A percentile compares a stretch with the other conserved stretches of the same genome.
Conservation (phyloP, 2,113 vertebrate species). For the Oreamnos americanus region DNA sequence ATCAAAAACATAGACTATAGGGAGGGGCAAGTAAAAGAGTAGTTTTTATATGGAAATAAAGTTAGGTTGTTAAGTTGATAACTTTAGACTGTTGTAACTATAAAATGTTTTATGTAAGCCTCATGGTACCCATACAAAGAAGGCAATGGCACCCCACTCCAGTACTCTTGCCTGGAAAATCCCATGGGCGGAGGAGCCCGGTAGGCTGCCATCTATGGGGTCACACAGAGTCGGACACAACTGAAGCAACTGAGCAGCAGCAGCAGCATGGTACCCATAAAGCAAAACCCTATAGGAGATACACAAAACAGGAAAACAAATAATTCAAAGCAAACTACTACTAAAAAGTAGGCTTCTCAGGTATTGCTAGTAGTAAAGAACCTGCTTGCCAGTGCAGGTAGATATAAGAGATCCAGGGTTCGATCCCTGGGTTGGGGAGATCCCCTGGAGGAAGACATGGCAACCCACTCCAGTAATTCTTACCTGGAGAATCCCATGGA, state of each 20-base stretch:
- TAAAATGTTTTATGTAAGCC: neutral
- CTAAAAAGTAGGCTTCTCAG: neutral
- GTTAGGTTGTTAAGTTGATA: neutral
- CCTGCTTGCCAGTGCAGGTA: neutral
- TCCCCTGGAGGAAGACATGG: neutral
- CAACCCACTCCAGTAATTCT: neutral
- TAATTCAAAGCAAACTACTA: neutral
- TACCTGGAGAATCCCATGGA: neutral
- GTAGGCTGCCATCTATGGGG: too few relatives aligned
- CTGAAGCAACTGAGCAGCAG: too few relatives aligned
- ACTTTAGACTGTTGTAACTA: neutral
- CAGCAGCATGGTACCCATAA: neutral
- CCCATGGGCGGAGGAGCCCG: too few relatives aligned
- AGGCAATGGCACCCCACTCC: too few relatives aligned
- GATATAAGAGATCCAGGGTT: neutral
- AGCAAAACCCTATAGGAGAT: neutral
- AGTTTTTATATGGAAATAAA: neutral
- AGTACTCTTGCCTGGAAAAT: too few relatives aligned
- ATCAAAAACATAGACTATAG: neutral
- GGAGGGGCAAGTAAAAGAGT: neutral
- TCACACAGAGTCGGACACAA: too few relatives aligned
- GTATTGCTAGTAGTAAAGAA: neutral
- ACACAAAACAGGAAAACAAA: neutral
- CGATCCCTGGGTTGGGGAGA: neutral
- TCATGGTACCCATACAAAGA: neutral